Conservation (phyloP, 2,797 vertebrate genomes). For the Pseudotriccus pelzelni region DNA sequence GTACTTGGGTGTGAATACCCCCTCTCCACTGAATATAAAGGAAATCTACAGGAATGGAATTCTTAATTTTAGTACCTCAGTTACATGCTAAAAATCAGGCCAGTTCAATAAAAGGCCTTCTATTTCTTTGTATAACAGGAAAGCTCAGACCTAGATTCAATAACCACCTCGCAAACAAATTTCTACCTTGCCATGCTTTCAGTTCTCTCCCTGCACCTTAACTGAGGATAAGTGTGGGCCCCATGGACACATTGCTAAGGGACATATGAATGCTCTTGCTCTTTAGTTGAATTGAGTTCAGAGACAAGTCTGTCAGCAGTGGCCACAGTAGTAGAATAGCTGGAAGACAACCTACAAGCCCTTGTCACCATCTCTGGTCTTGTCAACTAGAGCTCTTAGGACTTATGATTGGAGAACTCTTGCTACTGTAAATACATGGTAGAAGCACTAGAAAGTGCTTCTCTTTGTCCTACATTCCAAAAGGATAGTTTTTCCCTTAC, state of each 20-base stretch:
- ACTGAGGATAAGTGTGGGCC: not conserved
- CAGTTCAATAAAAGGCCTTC: not conserved
- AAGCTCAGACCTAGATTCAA: not conserved
- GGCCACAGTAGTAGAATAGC: not conserved
- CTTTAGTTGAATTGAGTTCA: accelerated
- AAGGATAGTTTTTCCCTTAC: not conserved
- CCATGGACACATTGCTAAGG: not conserved
- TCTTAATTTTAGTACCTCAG: not conserved
- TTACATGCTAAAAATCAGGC: not conserved
- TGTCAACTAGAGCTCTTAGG: not conserved
- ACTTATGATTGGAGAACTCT: not conserved
- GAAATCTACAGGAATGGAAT: not conserved
- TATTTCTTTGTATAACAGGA: not conserved
- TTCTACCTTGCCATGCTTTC: not conserved
- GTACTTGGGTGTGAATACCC: not conserved
- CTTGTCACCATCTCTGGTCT: not conserved
- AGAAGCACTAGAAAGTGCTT: not conserved
- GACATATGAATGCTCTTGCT: not conserved
- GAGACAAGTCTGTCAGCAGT: not conserved
- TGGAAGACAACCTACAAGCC: not conserved
- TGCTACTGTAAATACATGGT: not conserved
- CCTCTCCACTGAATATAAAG: not conserved
- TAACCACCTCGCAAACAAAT: not conserved
- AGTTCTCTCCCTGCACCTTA: not conserved
- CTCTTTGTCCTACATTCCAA: not conserved